Base-by-base conservation (phyloP, 37 sponge, comb jelly and placozoan species). In the Diacarnus erythraeanus region DNA sequence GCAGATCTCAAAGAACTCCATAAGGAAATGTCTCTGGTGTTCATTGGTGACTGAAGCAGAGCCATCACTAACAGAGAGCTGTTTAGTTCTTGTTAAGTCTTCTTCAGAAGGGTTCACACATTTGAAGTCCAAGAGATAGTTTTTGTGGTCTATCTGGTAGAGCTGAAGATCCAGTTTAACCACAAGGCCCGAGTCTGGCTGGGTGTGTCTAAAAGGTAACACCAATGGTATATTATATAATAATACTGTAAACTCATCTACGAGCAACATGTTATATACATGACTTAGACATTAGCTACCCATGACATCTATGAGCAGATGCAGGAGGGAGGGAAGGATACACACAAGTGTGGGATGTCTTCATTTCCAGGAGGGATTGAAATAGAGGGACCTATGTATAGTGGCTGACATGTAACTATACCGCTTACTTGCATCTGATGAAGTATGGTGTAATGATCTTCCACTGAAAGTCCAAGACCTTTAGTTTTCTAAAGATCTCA, bases 1-100 rank as follows among this genome's bases (percentile, higher is more conserved):
- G 51, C 94, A 89, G 57, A 90, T 82, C 29, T 93, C 94, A 86
- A 93, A 93, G 66, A 90, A 93, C 37, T 93, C 94, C 87, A 93
- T 93, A 3, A 76, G 86, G 57, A 51, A 59, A 64, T 93, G 94
- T 59, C 83, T 65, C 26, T 33, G 21, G 20, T 44, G 39, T 23
- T 41, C 12, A 66, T 4, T 39, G 1, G 47, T 2, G 0, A 41
- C 54, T 27, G 67, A 58, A 26, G n/a, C 75, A 38, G 70, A 56
- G 21, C 31, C 36, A 12, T 15, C 18, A 63, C n/a, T 25, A 63
- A 12, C 20, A 63, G 8, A 15, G 17, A 30, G 26, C 6, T 63
- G 26, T 12, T 60, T 65, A 21, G 30, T 22, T 29, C 21, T 15
- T 18, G 4, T 23, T 6, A 67, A 33, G 15, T 65, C 59, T 4